phyloP scores from a whole-genome alignment of 2,888 invertebrate genomes.

The Rhimphoctona megacephalus region DNA sequence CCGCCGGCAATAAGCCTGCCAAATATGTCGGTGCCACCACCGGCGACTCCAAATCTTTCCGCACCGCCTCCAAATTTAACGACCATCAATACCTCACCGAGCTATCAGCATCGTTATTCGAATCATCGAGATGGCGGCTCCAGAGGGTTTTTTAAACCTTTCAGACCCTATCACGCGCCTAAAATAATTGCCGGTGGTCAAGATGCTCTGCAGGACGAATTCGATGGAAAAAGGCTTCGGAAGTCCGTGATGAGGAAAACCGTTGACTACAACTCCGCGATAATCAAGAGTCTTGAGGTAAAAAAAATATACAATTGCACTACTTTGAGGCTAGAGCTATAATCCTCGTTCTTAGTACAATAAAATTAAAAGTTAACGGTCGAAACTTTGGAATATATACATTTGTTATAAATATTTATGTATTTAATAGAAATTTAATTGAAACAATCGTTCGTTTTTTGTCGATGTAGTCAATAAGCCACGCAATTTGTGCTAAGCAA shows the following conservation, averaged over 20 bases:
- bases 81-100: conserved; percentile 81
- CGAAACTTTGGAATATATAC: background rate
- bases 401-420: background rate
- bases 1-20: conserved; percentile 84
- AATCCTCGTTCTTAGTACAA: background rate
- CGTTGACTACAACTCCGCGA: conserved; percentile 98
- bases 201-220: conserved; percentile 90
- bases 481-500: background rate
- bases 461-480: background rate
- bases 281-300: conserved; percentile 96
- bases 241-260: conserved; percentile 99
- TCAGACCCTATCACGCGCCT: conserved; percentile 85
- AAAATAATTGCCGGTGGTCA: conserved; percentile 82
- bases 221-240: conserved; percentile 97
- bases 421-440: background rate
- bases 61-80: conserved; percentile 84
- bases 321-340: background rate
- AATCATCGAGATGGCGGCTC: conserved; percentile 81
- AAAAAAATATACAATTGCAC: conserved; percentile 67
- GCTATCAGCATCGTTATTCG: conserved; percentile 80
- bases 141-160: conserved; percentile 85
- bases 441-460: too few relatives aligned
- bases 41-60: conserved; percentile 81
- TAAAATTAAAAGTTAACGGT: background rate
- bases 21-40: conserved; percentile 84